Evolutionary conservation across 2,113 vertebrate genomes (phyloP).

Genomic region (Corythornis cristatus): DNA sequence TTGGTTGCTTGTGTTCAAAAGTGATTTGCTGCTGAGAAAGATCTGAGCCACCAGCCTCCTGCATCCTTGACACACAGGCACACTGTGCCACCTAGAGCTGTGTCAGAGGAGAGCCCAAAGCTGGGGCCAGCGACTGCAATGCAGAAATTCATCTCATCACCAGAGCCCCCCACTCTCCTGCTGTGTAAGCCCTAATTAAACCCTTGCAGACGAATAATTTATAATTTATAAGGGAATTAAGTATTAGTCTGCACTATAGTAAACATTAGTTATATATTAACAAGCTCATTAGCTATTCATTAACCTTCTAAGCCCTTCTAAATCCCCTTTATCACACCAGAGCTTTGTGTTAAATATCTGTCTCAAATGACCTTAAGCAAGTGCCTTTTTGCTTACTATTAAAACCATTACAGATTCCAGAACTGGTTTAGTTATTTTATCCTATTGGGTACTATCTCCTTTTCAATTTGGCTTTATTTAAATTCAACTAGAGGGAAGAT

Average conservation of each 20-base stretch:
- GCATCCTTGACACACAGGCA: accelerated
- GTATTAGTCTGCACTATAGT: slow-evolving; percentile 11
- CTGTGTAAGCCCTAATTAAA: slow-evolving; percentile 24
- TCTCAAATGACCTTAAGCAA: not conserved
- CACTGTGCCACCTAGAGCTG: not conserved
- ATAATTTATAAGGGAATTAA: slow-evolving; percentile 30
- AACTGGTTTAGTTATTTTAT: not conserved
- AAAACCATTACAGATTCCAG: not conserved
- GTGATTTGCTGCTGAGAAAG: not conserved
- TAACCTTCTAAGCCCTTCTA: not conserved
- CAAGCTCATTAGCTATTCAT: not conserved
- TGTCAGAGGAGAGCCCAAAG: not conserved
- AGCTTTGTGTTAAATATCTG: not conserved
- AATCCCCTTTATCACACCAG: not conserved
- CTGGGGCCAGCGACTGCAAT: accelerated
- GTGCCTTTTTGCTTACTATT: not conserved
- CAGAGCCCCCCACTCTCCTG: not conserved
- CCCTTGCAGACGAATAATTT: slow-evolving; percentile 17
- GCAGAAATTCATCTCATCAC: not conserved
- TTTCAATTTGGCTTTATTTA: not conserved
- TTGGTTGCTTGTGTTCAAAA: not conserved
- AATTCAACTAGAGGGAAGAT: not conserved
- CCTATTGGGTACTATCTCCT: not conserved
- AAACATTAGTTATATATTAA: slow-evolving; percentile 26
- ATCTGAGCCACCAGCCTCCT: not conserved